These are phyloP conservation scores for Caenorhabditis becei DNA, from an alignment of 2,888 invertebrate species.

Conservation along the genomic window DNA sequence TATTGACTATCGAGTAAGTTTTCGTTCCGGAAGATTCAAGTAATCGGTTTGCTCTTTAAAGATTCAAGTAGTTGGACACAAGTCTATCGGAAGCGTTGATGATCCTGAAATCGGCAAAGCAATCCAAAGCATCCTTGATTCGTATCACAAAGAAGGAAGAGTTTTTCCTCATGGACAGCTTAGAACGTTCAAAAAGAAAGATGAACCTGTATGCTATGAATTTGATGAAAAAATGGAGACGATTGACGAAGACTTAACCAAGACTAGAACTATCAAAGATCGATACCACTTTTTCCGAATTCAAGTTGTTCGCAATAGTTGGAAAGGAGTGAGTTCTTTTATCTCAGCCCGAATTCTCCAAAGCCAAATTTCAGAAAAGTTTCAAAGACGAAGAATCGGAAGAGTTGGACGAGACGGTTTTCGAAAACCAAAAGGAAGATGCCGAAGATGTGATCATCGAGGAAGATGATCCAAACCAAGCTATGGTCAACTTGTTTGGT, in stretches of 20 bases:
- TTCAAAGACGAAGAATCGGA: background rate
- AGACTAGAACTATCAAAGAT: conserved; percentile 22
- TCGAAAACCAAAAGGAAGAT: conserved; percentile 1
- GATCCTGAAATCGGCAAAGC: conserved; percentile 67
- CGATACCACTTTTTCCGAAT: conserved; percentile 45
- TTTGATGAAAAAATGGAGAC: conserved; percentile 35
- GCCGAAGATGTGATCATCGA: background rate
- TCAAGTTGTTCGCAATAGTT: conserved; percentile 51
- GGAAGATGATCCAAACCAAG: conserved; percentile 25
- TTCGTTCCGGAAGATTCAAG: background rate
- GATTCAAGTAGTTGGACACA: conserved; percentile 69
- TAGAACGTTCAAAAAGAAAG: conserved; percentile 25
- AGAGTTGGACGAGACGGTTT: background rate
- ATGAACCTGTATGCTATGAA: background rate
- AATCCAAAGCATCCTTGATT: conserved; percentile 70
- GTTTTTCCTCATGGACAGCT: conserved; percentile 78
- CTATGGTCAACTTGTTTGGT: conserved; percentile 20
- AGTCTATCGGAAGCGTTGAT: conserved; percentile 58
- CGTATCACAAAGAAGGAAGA: conserved; percentile 72
- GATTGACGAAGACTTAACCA: conserved; percentile 44
- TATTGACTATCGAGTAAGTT: conserved; percentile 61
- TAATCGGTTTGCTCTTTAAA: background rate
- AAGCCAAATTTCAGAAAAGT: conserved; percentile 1
- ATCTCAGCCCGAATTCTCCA: background rate
- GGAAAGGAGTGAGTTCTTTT: conserved; percentile 29